Base-by-base conservation (phyloP, 1,140 invertebrate species). In the Rhagoletis pomonella region DNA sequence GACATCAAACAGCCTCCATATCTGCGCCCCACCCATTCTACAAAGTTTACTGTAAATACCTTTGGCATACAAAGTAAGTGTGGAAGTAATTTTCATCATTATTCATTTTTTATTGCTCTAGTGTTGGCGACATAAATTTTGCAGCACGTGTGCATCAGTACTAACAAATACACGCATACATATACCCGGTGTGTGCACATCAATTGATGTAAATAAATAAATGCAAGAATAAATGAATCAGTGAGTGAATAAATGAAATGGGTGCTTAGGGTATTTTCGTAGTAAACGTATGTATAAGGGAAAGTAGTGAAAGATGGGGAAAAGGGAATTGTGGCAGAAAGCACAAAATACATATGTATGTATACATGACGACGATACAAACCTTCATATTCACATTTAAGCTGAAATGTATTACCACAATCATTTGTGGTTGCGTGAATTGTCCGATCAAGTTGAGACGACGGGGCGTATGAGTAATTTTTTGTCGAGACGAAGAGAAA, bases 211-310 rank as follows among this genome's bases (percentile, higher is more conserved):
- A 55, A 81, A 81, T 55, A 55, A 81, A 81, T 81, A 81, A 81
- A 50, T 50, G 73, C 17, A 81, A 2, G 17, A 81, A 81, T 81
- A 81, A 81, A 55, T 4, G 73, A 29, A 81, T 29, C 47, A 55
- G 39, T 29, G 73, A 81, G 42, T 81, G 73, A 81, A 58, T 81
- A 81, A 81, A 81, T 81, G 73, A 55, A 81, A 81, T 81, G 73
- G n/a, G 50, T 29, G 73, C 73, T 81, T 81, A 55, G 73, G 19
- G 73, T 50, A 81, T 29, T 50, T 6, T 47, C 7, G 44, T 14
- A 10, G 39, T 69, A 69, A 29, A 10, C n/a, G 5, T 67, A 19
- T 10, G n/a, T 2, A 29, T 9, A 39, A 42, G 19, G 12, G 19
- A 29, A 29, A 29, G 7, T 3, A 29, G 7, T 73, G 69, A 47